A percentile compares a stretch with the other conserved stretches of the same genome.
Evolutionary conservation across 2,797 vertebrate species (phyloP).

Genomic region (Lophotriccus pileatus): DNA sequence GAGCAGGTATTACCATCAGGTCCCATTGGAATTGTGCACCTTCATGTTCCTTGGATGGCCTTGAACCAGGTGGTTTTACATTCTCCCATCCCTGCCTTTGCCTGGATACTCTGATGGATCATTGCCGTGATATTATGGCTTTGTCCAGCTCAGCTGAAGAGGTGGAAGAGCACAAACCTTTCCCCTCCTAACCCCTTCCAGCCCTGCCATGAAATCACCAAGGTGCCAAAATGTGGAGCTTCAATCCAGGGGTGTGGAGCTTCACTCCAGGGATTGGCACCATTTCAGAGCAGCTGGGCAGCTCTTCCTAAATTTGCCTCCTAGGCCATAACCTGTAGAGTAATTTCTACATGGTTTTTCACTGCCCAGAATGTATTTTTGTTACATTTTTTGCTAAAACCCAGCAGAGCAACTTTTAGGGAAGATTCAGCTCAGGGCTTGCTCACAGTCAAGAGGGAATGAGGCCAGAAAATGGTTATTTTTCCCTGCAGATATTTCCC

Average conservation of each 20-base stretch:
- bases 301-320: not conserved
- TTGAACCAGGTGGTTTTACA: not conserved
- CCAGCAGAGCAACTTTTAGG: not conserved
- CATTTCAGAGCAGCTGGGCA: not conserved
- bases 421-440: not conserved
- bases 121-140: not conserved
- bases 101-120: not conserved
- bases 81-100: not conserved
- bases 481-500: not conserved
- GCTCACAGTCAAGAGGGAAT: not conserved
- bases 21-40: not conserved
- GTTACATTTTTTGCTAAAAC: not conserved
- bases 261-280: not conserved
- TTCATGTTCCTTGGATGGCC: not conserved
- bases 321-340: not conserved
- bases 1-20: not conserved
- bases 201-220: not conserved
- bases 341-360: not conserved
- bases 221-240: not conserved
- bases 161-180: not conserved
- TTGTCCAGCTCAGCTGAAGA: not conserved
- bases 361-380: not conserved
- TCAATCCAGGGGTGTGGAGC: no score
- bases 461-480: not conserved
- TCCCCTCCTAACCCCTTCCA: not conserved